Evolutionary conservation across 2,113 vertebrate genomes (phyloP), one percentile per base, ranked within the genome.

Genomic region (Rousettus leschenaultii): DNA sequence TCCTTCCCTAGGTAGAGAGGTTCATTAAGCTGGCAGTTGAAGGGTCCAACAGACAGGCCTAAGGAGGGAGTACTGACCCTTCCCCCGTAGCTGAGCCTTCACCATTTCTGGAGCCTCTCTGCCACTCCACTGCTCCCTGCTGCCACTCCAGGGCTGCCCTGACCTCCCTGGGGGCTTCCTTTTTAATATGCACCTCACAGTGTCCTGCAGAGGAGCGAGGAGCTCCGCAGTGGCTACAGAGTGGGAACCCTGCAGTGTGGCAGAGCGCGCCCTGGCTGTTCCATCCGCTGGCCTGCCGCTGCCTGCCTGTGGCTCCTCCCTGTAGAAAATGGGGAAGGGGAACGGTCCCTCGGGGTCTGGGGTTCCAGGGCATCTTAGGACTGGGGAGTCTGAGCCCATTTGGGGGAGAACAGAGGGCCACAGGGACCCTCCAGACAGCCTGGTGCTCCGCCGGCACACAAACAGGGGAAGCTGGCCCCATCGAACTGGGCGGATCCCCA

Each of bases 121-220:
- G 45, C 88, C 63, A 71, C 61, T 70, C 71, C 0, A 3, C 80
- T 78, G 71, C 92, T 95, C 75, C 66, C 66, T 35, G 80, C 93
- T 79, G 94, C 94, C 91, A 91, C 75, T 95, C 55, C 85, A 57
- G 96, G 95, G 97, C 95, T 94, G 96, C 86, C 90, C 80, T 96
- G 95, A 79, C 0, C 2, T 95, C 97, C 95, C 89, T 91, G 0
- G 28, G 74, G 97, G 96, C 97, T 96, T 97, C 93, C 95, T 98
- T 92, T 95, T 98, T 98, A 98, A 63, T 89, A 98, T 98, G 97
- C 97, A 70, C 89, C 96, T 98, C 2, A 5, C 97, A 35, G 19
- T 88, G 86, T 84, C 65, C 78, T 35, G 91, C 68, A 19, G 93
- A 97, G 97, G 86, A 94, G 78, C 7, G 0, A 28, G 71, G 86